phyloP scores from a whole-genome alignment of 2,888 invertebrate genomes.

The Carcina quercana region DNA sequence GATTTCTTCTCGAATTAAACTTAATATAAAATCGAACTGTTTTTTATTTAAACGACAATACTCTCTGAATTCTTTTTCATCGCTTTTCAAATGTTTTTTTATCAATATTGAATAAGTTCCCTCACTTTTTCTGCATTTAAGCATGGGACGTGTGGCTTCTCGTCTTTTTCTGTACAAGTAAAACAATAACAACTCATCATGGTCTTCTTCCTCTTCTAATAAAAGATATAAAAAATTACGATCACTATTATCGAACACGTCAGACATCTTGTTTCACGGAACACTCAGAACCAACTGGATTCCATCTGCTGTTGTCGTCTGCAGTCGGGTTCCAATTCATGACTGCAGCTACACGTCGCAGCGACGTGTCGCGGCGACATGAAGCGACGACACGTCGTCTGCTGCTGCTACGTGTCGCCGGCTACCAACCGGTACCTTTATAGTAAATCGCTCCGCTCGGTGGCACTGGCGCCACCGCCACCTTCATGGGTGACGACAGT shows the following conservation, averaged over 20 bases:
- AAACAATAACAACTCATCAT: constrained; percentile 9
- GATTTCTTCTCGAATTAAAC: neutral
- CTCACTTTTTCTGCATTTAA: constrained; percentile 6
- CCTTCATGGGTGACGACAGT: no score
- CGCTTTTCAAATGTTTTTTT: constrained; percentile 7
- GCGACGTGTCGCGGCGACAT: constrained; percentile 13
- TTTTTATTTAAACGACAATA: constrained; percentile 1
- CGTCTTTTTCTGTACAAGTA: constrained; percentile 8
- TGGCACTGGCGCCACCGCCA: no score
- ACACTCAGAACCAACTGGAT: constrained; percentile 10
- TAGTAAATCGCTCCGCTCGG: no score
- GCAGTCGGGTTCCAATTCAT: constrained; percentile 14
- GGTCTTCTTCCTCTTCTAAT: constrained; percentile 12
- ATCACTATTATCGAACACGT: constrained; percentile 7
- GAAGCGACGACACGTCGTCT: constrained; percentile 7
- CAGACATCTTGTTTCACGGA: constrained; percentile 12
- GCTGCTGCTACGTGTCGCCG: no score
- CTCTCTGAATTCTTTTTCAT: constrained; percentile 1
- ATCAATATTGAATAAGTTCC: constrained; percentile 8
- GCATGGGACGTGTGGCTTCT: constrained; percentile 9
- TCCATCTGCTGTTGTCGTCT: constrained; percentile 12
- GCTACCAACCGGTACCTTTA: constrained; percentile 1
- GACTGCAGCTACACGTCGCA: constrained; percentile 12
- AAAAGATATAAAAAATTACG: constrained; percentile 8
- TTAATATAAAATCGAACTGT: constrained; percentile 1